Base-by-base conservation (phyloP, 2,888 invertebrate species). In the Morpho deidamia region DNA sequence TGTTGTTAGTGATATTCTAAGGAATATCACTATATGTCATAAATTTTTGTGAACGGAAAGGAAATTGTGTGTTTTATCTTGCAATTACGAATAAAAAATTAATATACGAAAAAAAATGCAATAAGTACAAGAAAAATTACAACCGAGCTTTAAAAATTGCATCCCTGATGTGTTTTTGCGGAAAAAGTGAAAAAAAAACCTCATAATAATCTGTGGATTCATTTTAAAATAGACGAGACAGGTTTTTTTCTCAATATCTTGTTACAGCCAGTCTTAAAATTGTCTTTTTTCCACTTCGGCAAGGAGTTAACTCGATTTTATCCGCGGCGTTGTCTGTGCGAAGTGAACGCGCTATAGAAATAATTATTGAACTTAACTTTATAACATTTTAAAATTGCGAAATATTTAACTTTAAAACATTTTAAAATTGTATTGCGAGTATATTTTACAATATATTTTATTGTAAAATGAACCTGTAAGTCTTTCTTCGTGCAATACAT, bases 201-300 rank as follows among this genome's bases (percentile, higher is more conserved):
- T 32, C 35, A 42, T 41, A 51, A 38, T 42, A 37, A 45, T 56
- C 54, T 55, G 45, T 49, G 45, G 60, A 64, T 58, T 62, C 59
- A 59, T 67, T 64, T 66, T 64, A 67, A 55, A 63, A 65, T 67
- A 63, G 69, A 68, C 64, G 59, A 61, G 50, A 53, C 53, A 45
- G 51, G 56, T 56, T 66, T 65, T 64, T 59, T 58, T 49, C 55
- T 58, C 44, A 44, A 53, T 56, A 58, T 58, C 70, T 65, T 61
- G 63, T 63, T 65, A 64, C 61, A 60, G 60, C 62, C 63, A 59
- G 63, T 63, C 62, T 67, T 63, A 66, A 66, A 64, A 60, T 62
- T 58, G 63, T 67, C 66, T 67, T 64, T 68, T 65, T 63, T 62
- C 55, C 55, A 50, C 66, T 60, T 63, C 58, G 62, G 39, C 35